Evolutionary conservation across 2,797 vertebrate species (phyloP).

Genomic region (Choloepus didactylus): DNA sequence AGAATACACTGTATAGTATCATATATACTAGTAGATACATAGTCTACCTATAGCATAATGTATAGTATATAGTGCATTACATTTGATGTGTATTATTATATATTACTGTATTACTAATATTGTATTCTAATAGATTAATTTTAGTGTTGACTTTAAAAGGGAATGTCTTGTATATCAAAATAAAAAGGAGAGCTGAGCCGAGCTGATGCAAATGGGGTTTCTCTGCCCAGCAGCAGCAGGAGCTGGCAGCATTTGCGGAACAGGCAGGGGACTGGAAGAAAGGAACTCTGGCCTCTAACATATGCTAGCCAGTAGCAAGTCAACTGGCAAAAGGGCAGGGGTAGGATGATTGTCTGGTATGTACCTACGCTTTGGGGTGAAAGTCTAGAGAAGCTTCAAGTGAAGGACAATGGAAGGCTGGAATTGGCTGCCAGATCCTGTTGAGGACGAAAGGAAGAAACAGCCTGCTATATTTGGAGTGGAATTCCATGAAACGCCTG

Average conservation of each 20-base stretch:
- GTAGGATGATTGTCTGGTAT: not conserved
- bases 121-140: not conserved
- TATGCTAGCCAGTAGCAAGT: not conserved
- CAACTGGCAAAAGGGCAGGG: not conserved
- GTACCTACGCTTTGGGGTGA: not conserved
- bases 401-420: not conserved
- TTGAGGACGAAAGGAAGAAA: not conserved
- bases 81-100: not conserved
- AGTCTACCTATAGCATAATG: not conserved
- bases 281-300: not conserved
- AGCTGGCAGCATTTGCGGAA: not conserved
- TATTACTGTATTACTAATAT: not conserved
- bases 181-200: not conserved
- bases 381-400: not conserved
- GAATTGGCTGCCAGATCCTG: not conserved
- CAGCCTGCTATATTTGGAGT: fast-evolving
- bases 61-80: not conserved
- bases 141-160: not conserved
- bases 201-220: not conserved
- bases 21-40: not conserved
- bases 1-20: not conserved
- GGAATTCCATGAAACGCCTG: not conserved
- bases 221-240: not conserved
- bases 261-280: not conserved
- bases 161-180: not conserved